phyloP scores from a whole-genome alignment of 2,888 invertebrate genomes.

The Seira musarum region DNA sequence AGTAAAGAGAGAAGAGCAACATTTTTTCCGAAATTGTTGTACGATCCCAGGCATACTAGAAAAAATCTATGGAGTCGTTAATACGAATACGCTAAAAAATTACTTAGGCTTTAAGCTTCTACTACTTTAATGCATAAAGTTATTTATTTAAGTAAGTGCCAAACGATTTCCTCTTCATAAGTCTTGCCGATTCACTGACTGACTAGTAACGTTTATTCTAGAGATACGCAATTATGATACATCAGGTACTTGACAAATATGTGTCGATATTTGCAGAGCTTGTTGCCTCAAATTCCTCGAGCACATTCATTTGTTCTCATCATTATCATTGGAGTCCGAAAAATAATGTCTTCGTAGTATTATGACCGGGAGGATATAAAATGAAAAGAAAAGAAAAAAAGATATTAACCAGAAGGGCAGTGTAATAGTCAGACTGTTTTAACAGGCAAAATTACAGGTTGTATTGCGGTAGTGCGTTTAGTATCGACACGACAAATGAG shows the following conservation, averaged over 20 bases:
- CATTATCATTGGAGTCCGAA: too few species aligned
- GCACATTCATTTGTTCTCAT: not conserved
- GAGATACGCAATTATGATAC: not conserved
- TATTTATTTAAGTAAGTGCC: constrained; percentile 10
- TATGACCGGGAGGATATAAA: too few species aligned
- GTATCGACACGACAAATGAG: too few species aligned
- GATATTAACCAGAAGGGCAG: not conserved
- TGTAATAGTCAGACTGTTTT: not conserved
- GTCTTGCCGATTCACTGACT: constrained; percentile 13
- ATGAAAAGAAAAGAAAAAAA: not conserved
- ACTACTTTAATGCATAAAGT: constrained; percentile 12
- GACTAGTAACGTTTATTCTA: constrained; percentile 15
- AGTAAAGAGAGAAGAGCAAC: constrained; percentile 48
- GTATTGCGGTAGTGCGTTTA: not conserved
- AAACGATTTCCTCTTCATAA: constrained; percentile 22
- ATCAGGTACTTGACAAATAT: constrained; percentile 61
- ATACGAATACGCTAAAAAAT: too few species aligned
- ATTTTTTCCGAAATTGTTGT: constrained; percentile 40
- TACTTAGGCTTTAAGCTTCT: not conserved
- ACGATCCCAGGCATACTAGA: constrained; percentile 54
- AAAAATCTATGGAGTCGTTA: constrained; percentile 25
- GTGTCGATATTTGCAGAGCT: constrained; percentile 48
- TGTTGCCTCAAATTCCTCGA: constrained; percentile 30
- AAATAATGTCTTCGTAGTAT: too few species aligned
- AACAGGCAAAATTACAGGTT: constrained; percentile 1